Percentiles rank a stretch among this genome's conserved stretches.
Evolutionary conservation across 2,113 vertebrate species (phyloP).

Genomic region (Etia nguti): DNA sequence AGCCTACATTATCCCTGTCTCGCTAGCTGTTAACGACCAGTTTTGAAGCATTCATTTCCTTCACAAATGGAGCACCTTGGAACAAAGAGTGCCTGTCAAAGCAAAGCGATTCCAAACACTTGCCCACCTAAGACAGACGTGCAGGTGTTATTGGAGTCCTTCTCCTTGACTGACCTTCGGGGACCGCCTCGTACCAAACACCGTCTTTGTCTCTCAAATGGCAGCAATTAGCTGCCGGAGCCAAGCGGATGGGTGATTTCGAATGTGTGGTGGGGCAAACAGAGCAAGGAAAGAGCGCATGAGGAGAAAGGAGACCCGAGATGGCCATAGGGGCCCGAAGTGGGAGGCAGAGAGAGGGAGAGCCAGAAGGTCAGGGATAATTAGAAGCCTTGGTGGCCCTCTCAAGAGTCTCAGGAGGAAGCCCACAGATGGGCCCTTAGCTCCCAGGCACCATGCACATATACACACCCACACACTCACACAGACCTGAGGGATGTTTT

Average conservation of each 20-base stretch:
- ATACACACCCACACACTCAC: not conserved
- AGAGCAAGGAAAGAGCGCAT: constrained; percentile 9
- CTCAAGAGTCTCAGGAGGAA: constrained; percentile 68
- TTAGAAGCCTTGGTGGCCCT: constrained; percentile 74
- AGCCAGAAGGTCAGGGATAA: constrained; percentile 80
- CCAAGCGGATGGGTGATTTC: constrained; percentile 58
- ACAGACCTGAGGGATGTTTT: not conserved
- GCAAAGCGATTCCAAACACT: constrained; percentile 33
- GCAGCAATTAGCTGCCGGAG: constrained; percentile 67
- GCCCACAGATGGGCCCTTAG: constrained; percentile 62
- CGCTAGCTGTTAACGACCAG: constrained; percentile 30
- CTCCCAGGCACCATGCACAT: constrained; percentile 37
- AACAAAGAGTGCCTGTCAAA: constrained; percentile 60
- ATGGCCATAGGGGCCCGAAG: constrained; percentile 51
- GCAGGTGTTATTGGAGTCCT: constrained; percentile 47
- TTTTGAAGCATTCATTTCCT: constrained; percentile 29
- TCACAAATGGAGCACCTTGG: constrained; percentile 36
- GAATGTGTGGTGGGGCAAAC: constrained; percentile 38
- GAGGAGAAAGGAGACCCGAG: constrained; percentile 27
- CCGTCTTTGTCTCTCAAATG: constrained; percentile 60
- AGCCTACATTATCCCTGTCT: not conserved
- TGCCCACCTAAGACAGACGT: constrained; percentile 7
- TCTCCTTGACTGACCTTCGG: constrained; percentile 69
- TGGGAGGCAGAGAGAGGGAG: constrained; percentile 50
- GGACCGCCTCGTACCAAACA: constrained; percentile 40